phyloP scores from a whole-genome alignment of 2,797 vertebrate genomes.

The Enteromius trimaculatus region DNA sequence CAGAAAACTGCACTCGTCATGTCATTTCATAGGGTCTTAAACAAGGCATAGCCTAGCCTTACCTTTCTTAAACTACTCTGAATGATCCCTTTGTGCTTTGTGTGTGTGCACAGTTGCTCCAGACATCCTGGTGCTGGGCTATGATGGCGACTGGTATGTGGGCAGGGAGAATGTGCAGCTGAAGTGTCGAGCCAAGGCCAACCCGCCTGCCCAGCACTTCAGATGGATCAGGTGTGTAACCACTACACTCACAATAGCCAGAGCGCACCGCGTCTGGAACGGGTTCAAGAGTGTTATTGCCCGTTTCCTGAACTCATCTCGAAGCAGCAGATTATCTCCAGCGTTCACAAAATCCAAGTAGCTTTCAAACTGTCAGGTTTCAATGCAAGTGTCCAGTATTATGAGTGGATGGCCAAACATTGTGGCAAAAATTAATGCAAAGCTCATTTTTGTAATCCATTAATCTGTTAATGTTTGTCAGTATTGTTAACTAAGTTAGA shows the following conservation, averaged over 20 bases:
- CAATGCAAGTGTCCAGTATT: constrained; percentile 24
- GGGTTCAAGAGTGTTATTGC: constrained; percentile 33
- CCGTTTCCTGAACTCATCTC: constrained; percentile 40
- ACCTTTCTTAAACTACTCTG: constrained; percentile 41
- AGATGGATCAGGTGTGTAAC: constrained; percentile 91
- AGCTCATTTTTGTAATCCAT: background rate
- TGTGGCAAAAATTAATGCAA: background rate
- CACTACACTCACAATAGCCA: constrained; percentile 12
- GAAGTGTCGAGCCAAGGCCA: constrained; percentile 93
- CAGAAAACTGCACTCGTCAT: background rate
- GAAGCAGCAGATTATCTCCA: constrained; percentile 38
- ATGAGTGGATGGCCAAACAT: background rate
- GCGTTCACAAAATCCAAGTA: constrained; percentile 4
- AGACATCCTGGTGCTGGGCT: constrained; percentile 92
- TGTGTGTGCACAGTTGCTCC: constrained; percentile 83
- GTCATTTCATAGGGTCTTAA: constrained; percentile 10
- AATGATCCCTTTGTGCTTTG: constrained; percentile 48
- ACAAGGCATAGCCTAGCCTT: constrained; percentile 28
- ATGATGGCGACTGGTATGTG: constrained; percentile 94
- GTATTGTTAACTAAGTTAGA: background rate
- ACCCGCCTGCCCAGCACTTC: constrained; percentile 91
- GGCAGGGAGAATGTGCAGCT: constrained; percentile 92
- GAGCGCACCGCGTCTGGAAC: constrained; percentile 22
- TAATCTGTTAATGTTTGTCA: background rate
- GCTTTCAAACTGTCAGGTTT: background rate